phyloP scores from a whole-genome alignment of 2,888 invertebrate species.

The Limulus polyphemus region DNA sequence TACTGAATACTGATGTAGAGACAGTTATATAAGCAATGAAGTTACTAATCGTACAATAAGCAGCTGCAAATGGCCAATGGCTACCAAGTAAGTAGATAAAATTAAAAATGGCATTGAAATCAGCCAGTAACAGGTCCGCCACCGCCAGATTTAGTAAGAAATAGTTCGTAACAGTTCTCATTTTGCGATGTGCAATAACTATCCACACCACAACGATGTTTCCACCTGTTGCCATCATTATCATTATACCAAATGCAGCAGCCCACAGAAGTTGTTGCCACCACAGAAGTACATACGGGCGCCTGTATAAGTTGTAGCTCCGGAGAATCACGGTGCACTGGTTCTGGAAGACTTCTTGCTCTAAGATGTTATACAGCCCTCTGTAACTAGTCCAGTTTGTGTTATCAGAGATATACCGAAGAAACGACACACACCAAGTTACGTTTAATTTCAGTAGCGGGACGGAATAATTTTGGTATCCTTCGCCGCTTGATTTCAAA shows the following conservation, averaged over 20 bases:
- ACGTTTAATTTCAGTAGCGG: too few relatives aligned
- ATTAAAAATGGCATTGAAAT: slow-evolving; percentile 19
- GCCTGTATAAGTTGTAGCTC: too few relatives aligned
- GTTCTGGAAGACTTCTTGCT: too few relatives aligned
- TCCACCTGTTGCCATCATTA: slow-evolving; percentile 65
- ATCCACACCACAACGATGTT: slow-evolving; percentile 90
- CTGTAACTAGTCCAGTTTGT: too few relatives aligned
- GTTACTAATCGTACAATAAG: slow-evolving; percentile 16
- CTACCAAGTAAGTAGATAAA: slow-evolving; percentile 15
- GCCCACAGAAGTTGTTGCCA: slow-evolving; percentile 66
- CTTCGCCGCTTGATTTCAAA: too few relatives aligned
- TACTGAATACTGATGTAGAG: slow-evolving; percentile 19
- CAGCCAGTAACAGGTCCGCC: slow-evolving; percentile 17
- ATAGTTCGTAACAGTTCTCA: slow-evolving; percentile 19
- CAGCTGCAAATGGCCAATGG: slow-evolving; percentile 20
- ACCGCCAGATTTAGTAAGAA: slow-evolving; percentile 19
- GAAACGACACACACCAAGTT: too few relatives aligned
- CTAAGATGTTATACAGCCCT: too few relatives aligned
- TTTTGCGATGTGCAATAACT: slow-evolving; percentile 40
- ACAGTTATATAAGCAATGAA: slow-evolving; percentile 17
- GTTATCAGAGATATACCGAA: too few relatives aligned
- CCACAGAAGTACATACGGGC: too few relatives aligned
- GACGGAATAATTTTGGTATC: too few relatives aligned
- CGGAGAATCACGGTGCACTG: too few relatives aligned
- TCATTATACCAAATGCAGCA: slow-evolving; percentile 58